Evolutionary conservation across 2,113 vertebrate species (phyloP).

Genomic region (Notarius quadriscutis): DNA sequence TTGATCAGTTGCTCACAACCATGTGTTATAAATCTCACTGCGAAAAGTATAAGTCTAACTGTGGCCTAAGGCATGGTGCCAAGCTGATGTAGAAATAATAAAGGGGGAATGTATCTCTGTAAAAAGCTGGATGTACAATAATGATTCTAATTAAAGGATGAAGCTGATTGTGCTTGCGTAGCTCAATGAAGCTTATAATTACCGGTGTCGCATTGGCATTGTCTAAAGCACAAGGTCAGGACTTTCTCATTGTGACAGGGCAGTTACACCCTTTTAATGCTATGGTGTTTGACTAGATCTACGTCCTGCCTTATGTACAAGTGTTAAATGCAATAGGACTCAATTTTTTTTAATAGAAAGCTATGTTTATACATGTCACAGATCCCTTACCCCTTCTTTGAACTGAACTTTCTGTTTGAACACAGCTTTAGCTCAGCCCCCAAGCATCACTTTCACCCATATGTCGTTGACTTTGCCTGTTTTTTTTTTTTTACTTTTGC

Average conservation of each 20-base stretch:
- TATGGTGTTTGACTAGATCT: constrained; percentile 19
- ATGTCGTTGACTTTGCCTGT: neutral
- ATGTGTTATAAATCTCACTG: neutral
- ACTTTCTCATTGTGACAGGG: neutral
- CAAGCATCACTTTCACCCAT: no score
- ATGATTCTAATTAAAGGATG: constrained; percentile 41
- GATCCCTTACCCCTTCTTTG: neutral
- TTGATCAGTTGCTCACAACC: neutral
- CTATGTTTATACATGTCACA: neutral
- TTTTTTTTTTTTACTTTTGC: neutral
- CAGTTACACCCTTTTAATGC: constrained; percentile 14
- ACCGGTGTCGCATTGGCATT: constrained; percentile 12
- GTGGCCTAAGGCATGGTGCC: neutral
- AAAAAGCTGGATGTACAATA: constrained; percentile 34
- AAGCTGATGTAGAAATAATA: constrained; percentile 15
- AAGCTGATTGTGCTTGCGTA: constrained; percentile 2
- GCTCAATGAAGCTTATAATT: constrained; percentile 36
- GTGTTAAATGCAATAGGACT: neutral
- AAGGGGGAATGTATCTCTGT: neutral
- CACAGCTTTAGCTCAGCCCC: neutral
- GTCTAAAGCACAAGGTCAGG: constrained; percentile 12
- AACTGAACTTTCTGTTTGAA: neutral
- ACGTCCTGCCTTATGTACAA: constrained; percentile 17
- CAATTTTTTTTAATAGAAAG: neutral
- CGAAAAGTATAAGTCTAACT: neutral